phyloP scores from a whole-genome alignment of 2,888 invertebrate genomes.

The Autographa pulchrina region DNA sequence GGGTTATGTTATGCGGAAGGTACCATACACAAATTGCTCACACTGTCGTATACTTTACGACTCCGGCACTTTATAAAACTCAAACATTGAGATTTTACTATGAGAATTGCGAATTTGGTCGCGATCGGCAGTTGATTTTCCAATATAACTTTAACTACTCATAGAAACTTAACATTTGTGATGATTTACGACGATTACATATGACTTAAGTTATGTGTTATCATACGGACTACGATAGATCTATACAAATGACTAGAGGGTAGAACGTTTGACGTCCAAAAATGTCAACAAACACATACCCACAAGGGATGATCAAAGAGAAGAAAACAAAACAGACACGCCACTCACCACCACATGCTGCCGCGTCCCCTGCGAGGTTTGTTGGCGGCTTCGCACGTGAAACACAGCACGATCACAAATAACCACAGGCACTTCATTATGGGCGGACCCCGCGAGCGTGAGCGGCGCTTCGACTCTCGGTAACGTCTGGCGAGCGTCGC shows the following conservation, averaged over 20 bases:
- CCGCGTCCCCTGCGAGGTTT: slow-evolving; percentile 94
- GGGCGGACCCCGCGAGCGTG: slow-evolving; percentile 83
- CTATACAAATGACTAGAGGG: background rate
- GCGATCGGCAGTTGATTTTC: background rate
- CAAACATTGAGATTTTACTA: background rate
- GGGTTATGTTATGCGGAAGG: slow-evolving; percentile 41
- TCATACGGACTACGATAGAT: background rate
- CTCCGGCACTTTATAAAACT: slow-evolving; percentile 30
- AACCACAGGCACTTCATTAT: slow-evolving; percentile 89
- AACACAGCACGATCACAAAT: slow-evolving; percentile 88
- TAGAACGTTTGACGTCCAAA: slow-evolving; percentile 26
- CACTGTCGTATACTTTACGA: slow-evolving; percentile 48
- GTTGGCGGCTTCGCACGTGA: slow-evolving; percentile 86
- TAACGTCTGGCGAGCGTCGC: slow-evolving; percentile 75
- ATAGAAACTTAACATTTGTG: background rate
- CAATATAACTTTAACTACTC: background rate
- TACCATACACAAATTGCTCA: slow-evolving; percentile 33
- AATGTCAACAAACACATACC: slow-evolving; percentile 35
- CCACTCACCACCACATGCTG: slow-evolving; percentile 97
- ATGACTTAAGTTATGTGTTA: background rate
- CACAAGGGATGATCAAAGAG: slow-evolving; percentile 34
- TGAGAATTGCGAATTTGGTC: background rate
- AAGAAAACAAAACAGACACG: slow-evolving; percentile 38
- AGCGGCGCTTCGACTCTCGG: slow-evolving; percentile 81
- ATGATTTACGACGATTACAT: background rate